Evolutionary conservation across 2,113 vertebrate genomes (phyloP), one percentile per base, ranked within the genome.

Genomic region (Prochilodus magdalenae): DNA sequence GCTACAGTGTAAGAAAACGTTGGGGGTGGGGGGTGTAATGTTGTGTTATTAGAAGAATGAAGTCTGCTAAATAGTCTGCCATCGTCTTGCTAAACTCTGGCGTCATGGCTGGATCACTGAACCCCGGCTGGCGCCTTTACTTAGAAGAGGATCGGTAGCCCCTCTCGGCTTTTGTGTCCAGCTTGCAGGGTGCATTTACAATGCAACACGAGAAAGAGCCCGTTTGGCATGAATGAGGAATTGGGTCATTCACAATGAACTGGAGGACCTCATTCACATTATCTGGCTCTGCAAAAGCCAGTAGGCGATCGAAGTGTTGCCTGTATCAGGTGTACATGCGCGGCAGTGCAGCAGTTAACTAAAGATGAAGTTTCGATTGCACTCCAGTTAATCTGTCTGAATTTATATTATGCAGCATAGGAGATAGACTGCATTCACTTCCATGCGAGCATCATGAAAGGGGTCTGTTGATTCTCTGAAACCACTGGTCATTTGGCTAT

Each of bases 241-340:
- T 85, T 59, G 63, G 76, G 73, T 75, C 75, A 85, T 90, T 89
- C 87, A 73, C 72, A 73, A 73, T 87, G 90, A 90, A 88, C 89
- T 86, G 80, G 89, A 93, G 90, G 87, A 81, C 55, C 91, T 89
- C 87, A 88, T 88, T 90, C 89, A 87, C 86, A 75, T 85, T 91
- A 89, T 92, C 91, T 90, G 85, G 80, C 85, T 92, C 90, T 89
- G 84, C 86, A 82, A 87, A 87, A 85, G 84, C 89, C 87, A 81
- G 87, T 80, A 70, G 18, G 75, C 86, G 91, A 92, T 92, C 91
- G 90, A 92, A 91, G 83, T 88, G 79, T 81, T 81, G 79, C 71
- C 90, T 86, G 89, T 90, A 92, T 91, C 91, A 88, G 89, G 40
- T 85, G 79, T 59, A 74, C 80, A 29, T 67, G 51, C 59, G 63